Evolutionary conservation across 30 jellyfish, hydroid and myxozoan genomes (phyloP), one percentile per base, ranked within the genome.

Genomic region (Cassiopea andromeda): DNA sequence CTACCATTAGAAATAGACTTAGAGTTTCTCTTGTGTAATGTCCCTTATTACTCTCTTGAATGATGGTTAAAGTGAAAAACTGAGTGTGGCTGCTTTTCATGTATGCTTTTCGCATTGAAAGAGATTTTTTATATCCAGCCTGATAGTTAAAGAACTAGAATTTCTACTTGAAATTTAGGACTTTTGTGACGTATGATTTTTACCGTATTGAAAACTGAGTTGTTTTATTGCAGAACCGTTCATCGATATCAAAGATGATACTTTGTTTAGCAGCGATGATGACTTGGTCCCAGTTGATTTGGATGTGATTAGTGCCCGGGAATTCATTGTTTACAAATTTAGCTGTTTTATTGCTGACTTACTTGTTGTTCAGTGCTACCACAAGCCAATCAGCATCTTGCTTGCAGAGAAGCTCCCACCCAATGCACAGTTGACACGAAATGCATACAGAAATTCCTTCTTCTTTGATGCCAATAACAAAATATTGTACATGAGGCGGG

Each of bases 381-480:
- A 96, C 83, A 88, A 91, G 60, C 97, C 97, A 47, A 93, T 92
- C 61, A 84, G 80, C 83, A 83, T 96, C 82, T 90, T 96, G 27
- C 94, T 96, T 16, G 99, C 99, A 46, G 98, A 96, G 46, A 87
- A 92, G 64, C 92, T 96, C 43, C 98, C 99, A 1, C 97, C 98
- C 1, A 96, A 96, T 84, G 14, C 77, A 45, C 91, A 85, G 61
- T 44, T 91, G 87, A 69, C 58, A 60, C 64, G 87, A 64, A 96
- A 96, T 70, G 99, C 98, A 14, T 96, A 87, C 94, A 82, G 97
- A 54, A 92, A 96, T 78, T 91, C 97, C 27, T 96, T 96, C 90
- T 90, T 92, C 84, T 96, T 64, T 77, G 99, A 96, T 86, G 93
- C 97, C n/a, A 87, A 92, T 54, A 96, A 96, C 96, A 77, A 94